These are phyloP conservation scores for Sussaba pulchella DNA, from an alignment of 2,888 invertebrate species.

Conservation along the genomic window DNA sequence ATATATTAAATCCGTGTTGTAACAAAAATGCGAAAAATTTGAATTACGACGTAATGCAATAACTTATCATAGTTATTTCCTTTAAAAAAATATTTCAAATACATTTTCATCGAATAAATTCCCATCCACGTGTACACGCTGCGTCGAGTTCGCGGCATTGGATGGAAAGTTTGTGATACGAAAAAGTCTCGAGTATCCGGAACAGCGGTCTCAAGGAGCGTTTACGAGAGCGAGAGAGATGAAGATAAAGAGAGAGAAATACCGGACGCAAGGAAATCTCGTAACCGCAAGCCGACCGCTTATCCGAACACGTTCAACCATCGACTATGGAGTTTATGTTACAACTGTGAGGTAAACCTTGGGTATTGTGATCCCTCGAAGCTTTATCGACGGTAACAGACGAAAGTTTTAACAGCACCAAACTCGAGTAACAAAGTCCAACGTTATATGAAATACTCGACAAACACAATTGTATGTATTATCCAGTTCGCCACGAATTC, in stretches of 20 bases:
- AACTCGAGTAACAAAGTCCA: conserved; percentile 38
- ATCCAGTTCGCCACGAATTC: conserved; percentile 16
- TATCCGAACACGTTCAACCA: conserved; percentile 24
- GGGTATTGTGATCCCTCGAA: conserved; percentile 54
- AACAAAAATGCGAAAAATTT: too few relatives aligned
- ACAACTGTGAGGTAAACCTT: conserved; percentile 38
- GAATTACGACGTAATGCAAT: too few relatives aligned
- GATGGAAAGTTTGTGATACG: background rate
- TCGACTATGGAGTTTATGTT: conserved; percentile 29
- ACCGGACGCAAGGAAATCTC: conserved; percentile 43
- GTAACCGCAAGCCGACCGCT: conserved; percentile 42
- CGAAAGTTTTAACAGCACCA: conserved; percentile 40
- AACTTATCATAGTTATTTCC: too few relatives aligned
- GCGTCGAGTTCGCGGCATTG: conserved; percentile 8
- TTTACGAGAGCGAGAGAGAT: conserved; percentile 3
- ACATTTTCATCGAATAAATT: too few relatives aligned
- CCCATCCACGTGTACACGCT: too few relatives aligned
- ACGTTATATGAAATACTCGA: conserved; percentile 10
- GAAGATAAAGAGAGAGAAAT: background rate
- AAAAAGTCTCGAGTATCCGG: conserved; percentile 17
- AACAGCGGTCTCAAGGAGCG: conserved; percentile 24
- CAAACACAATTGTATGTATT: conserved; percentile 40
- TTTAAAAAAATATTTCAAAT: too few relatives aligned
- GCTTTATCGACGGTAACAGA: conserved; percentile 56
- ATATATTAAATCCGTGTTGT: too few relatives aligned